Evolutionary conservation across 2,797 vertebrate species (phyloP).

Genomic region (Australoheros facetus): DNA sequence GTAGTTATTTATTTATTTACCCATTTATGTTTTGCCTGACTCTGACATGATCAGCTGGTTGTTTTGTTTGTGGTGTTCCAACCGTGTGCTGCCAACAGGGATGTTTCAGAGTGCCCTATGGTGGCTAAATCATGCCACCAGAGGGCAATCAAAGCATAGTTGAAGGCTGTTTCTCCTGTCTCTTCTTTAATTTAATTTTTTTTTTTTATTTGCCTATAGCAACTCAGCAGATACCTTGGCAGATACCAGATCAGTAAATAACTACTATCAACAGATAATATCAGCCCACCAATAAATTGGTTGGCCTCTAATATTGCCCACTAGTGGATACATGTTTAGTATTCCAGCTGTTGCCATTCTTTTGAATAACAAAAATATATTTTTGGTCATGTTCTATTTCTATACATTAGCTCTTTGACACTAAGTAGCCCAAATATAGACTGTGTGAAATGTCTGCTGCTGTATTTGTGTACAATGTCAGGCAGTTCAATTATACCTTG

Average conservation of each 20-base stretch:
- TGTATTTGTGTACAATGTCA: not conserved
- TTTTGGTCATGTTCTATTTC: not conserved
- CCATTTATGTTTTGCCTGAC: too few species aligned
- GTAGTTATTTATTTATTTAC: not conserved
- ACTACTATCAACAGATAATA: not conserved
- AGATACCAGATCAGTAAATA: too few species aligned
- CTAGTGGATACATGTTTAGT: fast-evolving
- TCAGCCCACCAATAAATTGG: not conserved
- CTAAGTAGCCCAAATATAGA: not conserved
- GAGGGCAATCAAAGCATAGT: too few species aligned
- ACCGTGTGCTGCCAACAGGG: not conserved
- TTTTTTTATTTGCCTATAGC: too few species aligned
- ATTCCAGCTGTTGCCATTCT: fast-evolving
- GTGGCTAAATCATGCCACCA: fast-evolving
- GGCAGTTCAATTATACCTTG: not conserved
- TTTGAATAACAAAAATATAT: not conserved
- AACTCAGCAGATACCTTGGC: too few species aligned
- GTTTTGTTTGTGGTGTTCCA: not conserved
- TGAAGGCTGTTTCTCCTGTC: not conserved
- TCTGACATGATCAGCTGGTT: not conserved
- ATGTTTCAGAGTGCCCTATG: not conserved
- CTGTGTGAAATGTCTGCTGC: not conserved
- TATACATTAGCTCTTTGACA: not conserved
- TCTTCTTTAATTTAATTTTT: not conserved
- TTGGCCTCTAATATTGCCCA: not conserved